These are phyloP conservation scores for Xestia sexstrigata DNA, from an alignment of 2,888 invertebrate genomes.

Conservation along the genomic window DNA sequence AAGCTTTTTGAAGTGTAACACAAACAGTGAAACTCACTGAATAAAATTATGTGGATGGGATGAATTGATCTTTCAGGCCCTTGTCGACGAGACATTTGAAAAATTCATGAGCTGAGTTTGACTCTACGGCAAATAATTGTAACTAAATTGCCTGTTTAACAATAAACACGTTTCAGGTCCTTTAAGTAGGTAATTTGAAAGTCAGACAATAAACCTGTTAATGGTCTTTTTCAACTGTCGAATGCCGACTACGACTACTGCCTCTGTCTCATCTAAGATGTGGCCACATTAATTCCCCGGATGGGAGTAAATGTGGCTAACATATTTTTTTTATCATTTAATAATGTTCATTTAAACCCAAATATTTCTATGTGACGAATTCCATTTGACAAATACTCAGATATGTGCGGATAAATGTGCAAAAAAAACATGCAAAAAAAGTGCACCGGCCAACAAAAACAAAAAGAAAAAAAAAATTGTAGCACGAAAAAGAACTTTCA, in stretches of 20 bases:
- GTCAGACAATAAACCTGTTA: background rate
- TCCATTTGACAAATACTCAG: too few species aligned
- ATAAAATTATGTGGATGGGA: conserved; percentile 13
- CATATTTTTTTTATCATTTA: too few species aligned
- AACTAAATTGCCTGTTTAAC: background rate
- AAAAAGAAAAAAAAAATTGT: background rate
- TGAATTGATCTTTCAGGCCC: conserved; percentile 22
- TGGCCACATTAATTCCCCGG: too few species aligned
- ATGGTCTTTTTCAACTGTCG: background rate
- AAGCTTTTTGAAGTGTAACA: conserved; percentile 21
- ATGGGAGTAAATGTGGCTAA: too few species aligned
- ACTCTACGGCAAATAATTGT: background rate
- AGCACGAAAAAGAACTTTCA: conserved; percentile 24
- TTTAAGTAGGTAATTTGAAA: background rate
- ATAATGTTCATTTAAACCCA: background rate
- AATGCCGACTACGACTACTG: background rate
- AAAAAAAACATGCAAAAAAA: background rate
- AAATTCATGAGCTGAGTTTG: conserved; percentile 17
- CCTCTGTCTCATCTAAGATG: too few species aligned
- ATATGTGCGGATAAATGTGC: too few species aligned
- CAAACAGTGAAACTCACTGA: conserved; percentile 19
- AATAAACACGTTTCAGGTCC: background rate
- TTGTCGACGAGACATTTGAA: conserved; percentile 17
- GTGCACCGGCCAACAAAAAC: background rate
- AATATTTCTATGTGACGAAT: too few species aligned